Evolutionary conservation across 2,797 vertebrate genomes (phyloP).

Genomic region (Spinibarbus caldwelli): DNA sequence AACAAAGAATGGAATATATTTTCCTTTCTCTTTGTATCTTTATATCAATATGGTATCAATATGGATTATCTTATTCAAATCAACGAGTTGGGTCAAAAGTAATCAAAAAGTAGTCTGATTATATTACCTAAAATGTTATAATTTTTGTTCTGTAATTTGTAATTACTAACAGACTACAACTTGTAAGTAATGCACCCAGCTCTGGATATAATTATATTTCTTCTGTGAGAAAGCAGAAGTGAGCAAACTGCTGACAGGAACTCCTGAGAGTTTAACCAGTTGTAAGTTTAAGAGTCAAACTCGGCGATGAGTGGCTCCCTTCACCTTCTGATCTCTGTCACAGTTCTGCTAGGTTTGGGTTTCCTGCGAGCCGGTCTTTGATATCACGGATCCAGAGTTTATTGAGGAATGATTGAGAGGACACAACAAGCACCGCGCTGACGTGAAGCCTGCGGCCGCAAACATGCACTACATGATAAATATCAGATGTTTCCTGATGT

Average conservation of each 20-base stretch:
- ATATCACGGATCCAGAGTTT: constrained; percentile 63
- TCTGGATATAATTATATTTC: background rate
- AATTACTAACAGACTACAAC: too few relatives aligned
- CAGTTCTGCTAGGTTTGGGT: background rate
- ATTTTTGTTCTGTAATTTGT: too few relatives aligned
- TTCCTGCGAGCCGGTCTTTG: background rate
- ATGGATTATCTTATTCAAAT: too few relatives aligned
- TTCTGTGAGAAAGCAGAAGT: background rate
- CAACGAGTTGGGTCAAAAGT: too few relatives aligned
- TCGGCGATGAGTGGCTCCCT: background rate
- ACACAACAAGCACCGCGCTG: constrained; percentile 64
- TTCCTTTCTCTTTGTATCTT: too few relatives aligned
- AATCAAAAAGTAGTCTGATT: too few relatives aligned
- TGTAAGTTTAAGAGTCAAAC: background rate
- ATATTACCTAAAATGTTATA: too few relatives aligned
- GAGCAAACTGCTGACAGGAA: background rate
- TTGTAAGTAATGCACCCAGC: background rate
- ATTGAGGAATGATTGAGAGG: constrained; percentile 59
- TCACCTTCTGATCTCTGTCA: background rate
- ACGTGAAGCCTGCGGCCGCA: constrained; percentile 60
- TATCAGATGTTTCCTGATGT: background rate
- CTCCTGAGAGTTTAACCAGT: background rate
- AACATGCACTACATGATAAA: constrained; percentile 75
- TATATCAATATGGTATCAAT: too few relatives aligned
- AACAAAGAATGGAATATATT: too few relatives aligned